Conservation (phyloP, 2,797 vertebrate species). For the Pseudomugil tenellus region DNA sequence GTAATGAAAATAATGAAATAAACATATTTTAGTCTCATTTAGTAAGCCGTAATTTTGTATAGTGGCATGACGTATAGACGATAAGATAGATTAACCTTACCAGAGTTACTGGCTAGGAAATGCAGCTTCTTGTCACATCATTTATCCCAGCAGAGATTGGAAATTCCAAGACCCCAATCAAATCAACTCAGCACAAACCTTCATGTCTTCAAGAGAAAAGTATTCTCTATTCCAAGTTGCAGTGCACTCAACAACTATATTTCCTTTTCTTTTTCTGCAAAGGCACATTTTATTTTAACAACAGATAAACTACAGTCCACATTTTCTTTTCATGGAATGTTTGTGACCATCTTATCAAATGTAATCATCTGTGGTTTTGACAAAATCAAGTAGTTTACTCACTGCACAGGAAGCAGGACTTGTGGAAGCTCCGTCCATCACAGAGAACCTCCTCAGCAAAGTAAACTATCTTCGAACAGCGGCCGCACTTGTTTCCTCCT, state of each 20-base stretch:
- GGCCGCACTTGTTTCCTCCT: conserved; percentile 93
- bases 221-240: background rate
- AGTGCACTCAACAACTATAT: background rate
- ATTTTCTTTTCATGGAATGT: background rate
- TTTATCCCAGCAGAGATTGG: background rate
- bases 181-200: background rate
- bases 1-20: too few relatives aligned
- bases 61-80: background rate
- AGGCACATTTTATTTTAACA: background rate
- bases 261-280: background rate
- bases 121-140: background rate
- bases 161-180: background rate
- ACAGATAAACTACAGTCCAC: background rate
- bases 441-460: conserved; percentile 96
- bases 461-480: conserved; percentile 93
- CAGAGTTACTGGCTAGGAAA: background rate
- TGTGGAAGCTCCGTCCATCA: conserved; percentile 93
- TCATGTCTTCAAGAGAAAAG: background rate
- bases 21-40: background rate
- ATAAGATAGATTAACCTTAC: background rate
- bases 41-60: background rate
- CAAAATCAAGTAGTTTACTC: conserved; percentile 75
- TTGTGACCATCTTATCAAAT: background rate
- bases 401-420: conserved; percentile 96
- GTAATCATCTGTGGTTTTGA: conserved; percentile 7